Conservation (phyloP, 2,113 vertebrate species). For the Cyanoramphus novaezelandiae region DNA sequence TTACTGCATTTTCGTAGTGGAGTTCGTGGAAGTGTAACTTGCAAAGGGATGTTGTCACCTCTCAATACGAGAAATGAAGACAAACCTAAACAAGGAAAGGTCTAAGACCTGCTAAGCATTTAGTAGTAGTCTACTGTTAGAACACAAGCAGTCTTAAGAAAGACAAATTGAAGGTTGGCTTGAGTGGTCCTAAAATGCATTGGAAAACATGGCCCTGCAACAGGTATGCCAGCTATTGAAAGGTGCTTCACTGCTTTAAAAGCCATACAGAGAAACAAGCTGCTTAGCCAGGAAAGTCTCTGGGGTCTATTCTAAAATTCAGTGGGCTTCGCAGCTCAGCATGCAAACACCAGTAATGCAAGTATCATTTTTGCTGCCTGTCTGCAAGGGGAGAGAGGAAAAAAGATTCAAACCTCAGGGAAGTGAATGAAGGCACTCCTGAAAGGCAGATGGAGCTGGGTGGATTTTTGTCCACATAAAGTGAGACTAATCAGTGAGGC, state of each 20-base stretch:
- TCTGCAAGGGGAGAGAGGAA: background rate
- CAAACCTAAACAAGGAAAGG: background rate
- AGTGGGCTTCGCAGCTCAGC: background rate
- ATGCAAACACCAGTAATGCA: background rate
- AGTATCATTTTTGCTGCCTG: accelerated
- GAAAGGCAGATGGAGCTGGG: background rate
- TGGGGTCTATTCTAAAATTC: background rate
- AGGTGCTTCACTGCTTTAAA: background rate
- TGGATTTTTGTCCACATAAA: background rate
- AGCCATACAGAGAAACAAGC: background rate
- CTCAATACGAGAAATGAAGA: background rate
- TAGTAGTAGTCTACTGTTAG: background rate
- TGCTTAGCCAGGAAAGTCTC: background rate
- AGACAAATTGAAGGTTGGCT: background rate
- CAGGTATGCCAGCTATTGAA: background rate
- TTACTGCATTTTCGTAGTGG: background rate
- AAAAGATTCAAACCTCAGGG: accelerated
- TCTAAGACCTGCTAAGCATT: background rate
- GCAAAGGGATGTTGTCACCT: background rate
- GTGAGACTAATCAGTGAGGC: background rate
- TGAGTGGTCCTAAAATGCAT: background rate
- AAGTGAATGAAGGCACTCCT: background rate
- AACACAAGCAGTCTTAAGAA: background rate
- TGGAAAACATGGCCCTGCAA: background rate
- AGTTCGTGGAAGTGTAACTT: background rate